Base-by-base conservation (phyloP, 2,888 invertebrate genomes). In the Chrysolina haemoptera region DNA sequence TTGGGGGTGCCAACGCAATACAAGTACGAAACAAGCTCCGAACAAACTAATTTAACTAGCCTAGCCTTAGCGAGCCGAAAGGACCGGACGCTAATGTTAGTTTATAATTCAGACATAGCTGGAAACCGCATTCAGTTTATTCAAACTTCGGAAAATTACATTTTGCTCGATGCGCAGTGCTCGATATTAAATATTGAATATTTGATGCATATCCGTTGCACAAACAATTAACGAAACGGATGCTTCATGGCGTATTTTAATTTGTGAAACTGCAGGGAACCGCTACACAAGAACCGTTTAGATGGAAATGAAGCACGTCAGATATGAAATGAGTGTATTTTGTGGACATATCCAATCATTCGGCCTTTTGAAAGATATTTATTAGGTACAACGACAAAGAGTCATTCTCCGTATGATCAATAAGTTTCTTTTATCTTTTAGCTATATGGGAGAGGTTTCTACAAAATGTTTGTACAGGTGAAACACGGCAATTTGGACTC, bases 41-140 rank as follows among this genome's bases (percentile, higher is more conserved):
- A 80, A 80, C 80, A 80, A 81, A 81, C 81, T 79, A 80, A 79
- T 80, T 78, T 80, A 81, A 80, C 80, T 80, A 78, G 78, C 78
- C 78, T 70, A 74, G 74, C 74, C 76, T 62, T 64, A 40, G 62
- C 65, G 77, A 62, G 68, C 64, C 62, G 27, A 65, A 65, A 71
- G 71, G 65, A 59, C 71, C 16, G 62, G 53, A 20, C 63, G 48
- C 71, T 68, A 62, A 80, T 80, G 78, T 77, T 78, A 81, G 80
- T 80, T 81, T 79, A 81, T 79, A 80, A 81, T 81, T 80, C 76
- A 74, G 75, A 72, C 78, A 80, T 79, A 79, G 79, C 80, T 72
- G 75, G 74, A 75, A 75, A 79, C 80, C 80, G 78, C 79, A 79
- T 80, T 80, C 68, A 75, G 80, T 80, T 79, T 78, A 80, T 80